A percentile compares a stretch with the other conserved stretches of the same genome.
phyloP scores from a whole-genome alignment of 2,888 invertebrate genomes.

The Brachyopa scutellaris region DNA sequence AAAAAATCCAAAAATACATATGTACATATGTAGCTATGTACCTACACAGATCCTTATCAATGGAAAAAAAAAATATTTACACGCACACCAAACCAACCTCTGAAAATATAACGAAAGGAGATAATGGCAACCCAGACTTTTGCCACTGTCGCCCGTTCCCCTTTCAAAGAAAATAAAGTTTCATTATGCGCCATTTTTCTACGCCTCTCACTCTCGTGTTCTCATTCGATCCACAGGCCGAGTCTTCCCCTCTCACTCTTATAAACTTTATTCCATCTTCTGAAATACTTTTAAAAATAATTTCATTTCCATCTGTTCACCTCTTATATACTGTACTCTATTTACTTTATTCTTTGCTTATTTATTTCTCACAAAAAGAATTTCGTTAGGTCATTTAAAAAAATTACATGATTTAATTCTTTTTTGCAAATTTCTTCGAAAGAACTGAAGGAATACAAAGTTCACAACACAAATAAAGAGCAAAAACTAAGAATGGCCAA shows the following conservation, averaged over 20 bases:
- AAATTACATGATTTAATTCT: not conserved
- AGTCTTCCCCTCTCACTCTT: conserved; percentile 8
- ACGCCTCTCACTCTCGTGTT: not conserved
- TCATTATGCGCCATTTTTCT: conserved; percentile 62
- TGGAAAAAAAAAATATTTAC: conserved; percentile 28
- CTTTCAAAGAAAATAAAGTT: conserved; percentile 55
- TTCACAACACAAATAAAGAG: conserved; percentile 1
- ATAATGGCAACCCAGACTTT: conserved; percentile 51
- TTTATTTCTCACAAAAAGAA: conserved; percentile 29
- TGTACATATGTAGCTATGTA: no score
- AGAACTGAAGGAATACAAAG: no score
- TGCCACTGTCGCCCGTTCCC: conserved; percentile 1
- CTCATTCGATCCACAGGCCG: not conserved
- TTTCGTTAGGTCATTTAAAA: conserved; percentile 60
- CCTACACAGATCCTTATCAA: no score
- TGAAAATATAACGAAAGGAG: conserved; percentile 24
- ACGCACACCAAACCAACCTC: conserved; percentile 24
- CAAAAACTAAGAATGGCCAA: conserved; percentile 13
- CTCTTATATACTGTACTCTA: conserved; percentile 42
- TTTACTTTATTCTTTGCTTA: conserved; percentile 5
- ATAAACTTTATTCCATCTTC: conserved; percentile 41
- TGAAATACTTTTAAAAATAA: conserved; percentile 45
- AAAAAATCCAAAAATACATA: conserved; percentile 25
- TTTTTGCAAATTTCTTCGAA: no score
- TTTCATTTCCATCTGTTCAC: conserved; percentile 60